Evolutionary conservation across 2,797 vertebrate species (phyloP).

Genomic region (Gymnodraco acuticeps): DNA sequence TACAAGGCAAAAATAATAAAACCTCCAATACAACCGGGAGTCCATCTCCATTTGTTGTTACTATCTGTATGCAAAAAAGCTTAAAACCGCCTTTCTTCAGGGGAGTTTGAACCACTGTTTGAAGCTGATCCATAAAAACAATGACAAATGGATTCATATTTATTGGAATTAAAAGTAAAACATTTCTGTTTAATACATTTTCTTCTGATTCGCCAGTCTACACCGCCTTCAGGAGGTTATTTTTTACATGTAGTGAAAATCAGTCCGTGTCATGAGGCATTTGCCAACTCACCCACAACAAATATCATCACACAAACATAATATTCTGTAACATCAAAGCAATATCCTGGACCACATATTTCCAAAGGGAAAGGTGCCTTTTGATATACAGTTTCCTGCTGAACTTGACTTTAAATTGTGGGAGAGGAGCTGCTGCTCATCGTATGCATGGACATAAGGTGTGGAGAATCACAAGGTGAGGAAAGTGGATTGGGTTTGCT

Average conservation of each 20-base stretch:
- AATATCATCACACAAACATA: slow-evolving; percentile 26
- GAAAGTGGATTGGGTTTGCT: slow-evolving; percentile 35
- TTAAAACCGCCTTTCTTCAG: not conserved
- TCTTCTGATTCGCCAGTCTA: slow-evolving; percentile 39
- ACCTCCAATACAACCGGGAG: not conserved
- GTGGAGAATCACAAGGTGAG: slow-evolving; percentile 39
- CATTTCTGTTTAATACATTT: not conserved
- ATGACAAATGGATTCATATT: not conserved
- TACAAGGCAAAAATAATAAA: slow-evolving; percentile 7
- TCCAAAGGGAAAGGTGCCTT: not conserved
- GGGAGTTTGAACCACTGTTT: not conserved
- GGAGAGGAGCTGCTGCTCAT: slow-evolving; percentile 39
- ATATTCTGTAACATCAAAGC: slow-evolving; percentile 33
- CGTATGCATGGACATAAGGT: slow-evolving; percentile 35
- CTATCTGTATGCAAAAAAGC: slow-evolving; percentile 21
- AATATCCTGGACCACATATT: slow-evolving; percentile 19
- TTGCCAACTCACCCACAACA: slow-evolving; percentile 60
- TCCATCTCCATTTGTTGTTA: slow-evolving; percentile 5
- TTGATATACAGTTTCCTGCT: slow-evolving; percentile 6
- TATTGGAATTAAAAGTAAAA: not conserved
- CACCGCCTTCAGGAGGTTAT: slow-evolving; percentile 43
- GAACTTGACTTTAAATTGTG: slow-evolving; percentile 37
- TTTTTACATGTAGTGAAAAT: slow-evolving; percentile 51
- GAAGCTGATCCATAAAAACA: not conserved
- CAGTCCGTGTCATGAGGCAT: slow-evolving; percentile 29